Evolutionary conservation across 2,888 invertebrate genomes (phyloP).

Genomic region (Drosophila neotestacea): DNA sequence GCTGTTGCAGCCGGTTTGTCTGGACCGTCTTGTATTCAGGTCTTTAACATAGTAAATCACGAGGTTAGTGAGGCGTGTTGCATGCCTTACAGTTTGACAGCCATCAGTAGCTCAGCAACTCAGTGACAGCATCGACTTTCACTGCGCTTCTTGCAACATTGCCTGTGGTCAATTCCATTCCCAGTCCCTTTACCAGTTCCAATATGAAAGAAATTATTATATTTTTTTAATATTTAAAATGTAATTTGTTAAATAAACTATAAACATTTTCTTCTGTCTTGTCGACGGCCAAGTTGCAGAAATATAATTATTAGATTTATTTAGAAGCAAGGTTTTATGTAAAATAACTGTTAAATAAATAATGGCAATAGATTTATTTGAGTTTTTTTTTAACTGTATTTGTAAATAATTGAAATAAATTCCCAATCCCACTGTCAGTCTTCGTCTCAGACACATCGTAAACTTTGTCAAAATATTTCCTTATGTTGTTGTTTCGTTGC

Average conservation of each 20-base stretch:
- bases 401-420: too few relatives aligned
- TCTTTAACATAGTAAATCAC: constrained; percentile 30
- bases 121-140: constrained; percentile 58
- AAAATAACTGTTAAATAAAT: too few relatives aligned
- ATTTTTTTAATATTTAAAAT: too few relatives aligned
- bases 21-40: constrained; percentile 27
- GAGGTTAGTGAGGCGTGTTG: constrained; percentile 36
- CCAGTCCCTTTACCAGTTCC: constrained; percentile 8
- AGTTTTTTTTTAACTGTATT: too few relatives aligned
- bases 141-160: constrained; percentile 37
- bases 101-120: constrained; percentile 8
- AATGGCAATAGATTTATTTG: too few relatives aligned
- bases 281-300: too few relatives aligned
- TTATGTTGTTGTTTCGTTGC: constrained; percentile 31
- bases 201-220: not conserved
- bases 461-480: constrained; percentile 57
- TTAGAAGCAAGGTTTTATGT: too few relatives aligned
- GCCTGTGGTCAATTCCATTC: not conserved
- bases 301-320: too few relatives aligned
- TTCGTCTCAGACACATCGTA: constrained; percentile 48
- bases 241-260: too few relatives aligned
- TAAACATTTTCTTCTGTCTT: too few relatives aligned
- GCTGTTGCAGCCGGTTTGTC: constrained; percentile 62
- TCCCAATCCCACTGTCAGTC: constrained; percentile 3
- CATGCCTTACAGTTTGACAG: constrained; percentile 57